A percentile compares a stretch with the other conserved stretches of the same genome.
Conservation (phyloP, 2,797 vertebrate genomes). For the Spinus olivaceus region DNA sequence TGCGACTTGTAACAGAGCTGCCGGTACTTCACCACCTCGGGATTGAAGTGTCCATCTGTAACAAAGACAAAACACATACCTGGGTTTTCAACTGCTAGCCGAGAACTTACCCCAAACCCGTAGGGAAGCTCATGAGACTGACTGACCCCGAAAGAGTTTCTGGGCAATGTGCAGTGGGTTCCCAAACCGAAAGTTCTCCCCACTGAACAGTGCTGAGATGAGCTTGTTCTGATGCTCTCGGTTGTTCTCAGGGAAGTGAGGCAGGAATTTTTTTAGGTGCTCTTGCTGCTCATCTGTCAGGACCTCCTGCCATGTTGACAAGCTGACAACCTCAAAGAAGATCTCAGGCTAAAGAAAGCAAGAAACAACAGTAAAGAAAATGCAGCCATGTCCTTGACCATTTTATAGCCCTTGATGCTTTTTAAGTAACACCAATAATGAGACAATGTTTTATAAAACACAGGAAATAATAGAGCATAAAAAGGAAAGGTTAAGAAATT, state of each 20-base stretch:
- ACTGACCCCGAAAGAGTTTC: constrained; percentile 90
- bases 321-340: constrained; percentile 93
- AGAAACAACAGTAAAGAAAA: background rate
- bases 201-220: constrained; percentile 83
- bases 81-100: background rate
- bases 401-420: background rate
- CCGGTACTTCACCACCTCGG: constrained; percentile 95
- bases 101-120: accelerated
- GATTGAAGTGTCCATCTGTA: constrained; percentile 94
- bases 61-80: background rate
- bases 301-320: constrained; percentile 90
- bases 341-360: constrained; percentile 84
- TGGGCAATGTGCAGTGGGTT: constrained; percentile 94
- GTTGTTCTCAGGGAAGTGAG: constrained; percentile 84
- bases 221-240: constrained; percentile 82
- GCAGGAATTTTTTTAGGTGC: constrained; percentile 90
- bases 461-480: accelerated
- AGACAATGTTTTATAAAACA: background rate
- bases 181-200: constrained; percentile 90
- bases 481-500: background rate
- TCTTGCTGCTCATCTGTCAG: constrained; percentile 87
- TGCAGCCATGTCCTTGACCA: accelerated
- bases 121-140: accelerated
- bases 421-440: background rate
- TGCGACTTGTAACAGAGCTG: constrained; percentile 93